Base-by-base conservation (phyloP, 2,888 invertebrate species). In the Chironomus tentans region DNA sequence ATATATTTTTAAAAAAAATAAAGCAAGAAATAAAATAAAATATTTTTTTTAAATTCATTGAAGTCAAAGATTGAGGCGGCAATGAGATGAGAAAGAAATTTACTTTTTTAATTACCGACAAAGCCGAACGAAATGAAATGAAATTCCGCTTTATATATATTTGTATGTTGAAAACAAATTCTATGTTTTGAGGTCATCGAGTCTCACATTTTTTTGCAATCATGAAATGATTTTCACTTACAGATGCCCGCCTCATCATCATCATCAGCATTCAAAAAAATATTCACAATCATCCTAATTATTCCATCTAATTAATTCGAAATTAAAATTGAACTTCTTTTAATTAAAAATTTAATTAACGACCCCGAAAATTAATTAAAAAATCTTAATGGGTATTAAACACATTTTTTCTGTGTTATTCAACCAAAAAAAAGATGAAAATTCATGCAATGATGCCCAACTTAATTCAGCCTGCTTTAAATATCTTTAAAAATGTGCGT, bases 221-320 rank as follows among this genome's bases (percentile, higher is more conserved):
- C 6, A 6, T 4, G 56, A 56, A 56, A 38, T 56, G 18, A 56
- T 56, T 56, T 56, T 56, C 56, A 56, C 56, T 56, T 18, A 56
- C 15, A 15, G 18, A 50, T 15, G 15, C 13, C 15, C 22, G 50
- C 50, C 4, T 15, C 56, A 56, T 56, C 56, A 18, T 18, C n/a
- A 50, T 13, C n/a, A 18, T 18, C 4, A 47, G 1, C 28, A 28
- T 2, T 1, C 38, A 38, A 18, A 70, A 68, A 38, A n/a, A n/a
- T n/a, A n/a, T n/a, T n/a, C n/a, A n/a, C n/a, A n/a, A 28, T 13
- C 10, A 13, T 71, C 22, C 71, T 24, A 71, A 71, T 71, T 71
- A 71, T 71, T 71, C 71, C 71, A 56, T 50, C 50, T 71, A 71
- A 71, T 71, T 71, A 71, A 71, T 56, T 28, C 47, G 47, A 71